Evolutionary conservation across 2,113 vertebrate genomes (phyloP).

Genomic region (Ivindomyrus marchei): DNA sequence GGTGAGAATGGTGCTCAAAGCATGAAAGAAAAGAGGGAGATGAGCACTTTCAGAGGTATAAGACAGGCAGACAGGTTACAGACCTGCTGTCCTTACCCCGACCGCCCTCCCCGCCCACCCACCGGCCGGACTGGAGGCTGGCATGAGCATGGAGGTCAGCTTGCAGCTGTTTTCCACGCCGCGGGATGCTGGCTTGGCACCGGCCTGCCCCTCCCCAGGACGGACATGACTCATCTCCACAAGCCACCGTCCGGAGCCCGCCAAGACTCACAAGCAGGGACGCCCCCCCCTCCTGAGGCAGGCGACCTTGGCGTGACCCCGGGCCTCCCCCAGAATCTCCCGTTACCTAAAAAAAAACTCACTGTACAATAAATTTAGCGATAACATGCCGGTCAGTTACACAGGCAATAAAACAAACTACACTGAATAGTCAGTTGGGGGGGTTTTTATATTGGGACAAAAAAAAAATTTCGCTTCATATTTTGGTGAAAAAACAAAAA

Average conservation of each 20-base stretch:
- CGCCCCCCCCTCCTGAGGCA: background rate
- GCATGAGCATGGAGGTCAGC: background rate
- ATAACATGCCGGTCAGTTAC: background rate
- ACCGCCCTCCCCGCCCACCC: background rate
- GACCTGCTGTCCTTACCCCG: background rate
- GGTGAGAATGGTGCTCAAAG: background rate
- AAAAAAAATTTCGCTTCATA: background rate
- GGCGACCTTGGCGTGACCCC: background rate
- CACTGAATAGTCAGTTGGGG: background rate
- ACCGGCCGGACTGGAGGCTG: background rate
- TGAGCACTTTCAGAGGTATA: background rate
- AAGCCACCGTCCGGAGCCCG: background rate
- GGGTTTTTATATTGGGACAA: background rate
- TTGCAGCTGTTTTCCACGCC: background rate
- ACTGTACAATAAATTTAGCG: background rate
- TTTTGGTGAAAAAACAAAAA: background rate
- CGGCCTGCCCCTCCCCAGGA: background rate
- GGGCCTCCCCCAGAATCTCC: background rate
- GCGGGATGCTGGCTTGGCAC: background rate
- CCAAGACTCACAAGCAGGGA: background rate
- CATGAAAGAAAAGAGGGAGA: background rate
- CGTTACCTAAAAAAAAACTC: background rate
- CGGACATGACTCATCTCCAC: conserved; percentile 8
- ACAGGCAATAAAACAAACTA: background rate
- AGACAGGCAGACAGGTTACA: background rate